phyloP scores from a whole-genome alignment of 1,140 invertebrate species.

The Cylas formicarius region DNA sequence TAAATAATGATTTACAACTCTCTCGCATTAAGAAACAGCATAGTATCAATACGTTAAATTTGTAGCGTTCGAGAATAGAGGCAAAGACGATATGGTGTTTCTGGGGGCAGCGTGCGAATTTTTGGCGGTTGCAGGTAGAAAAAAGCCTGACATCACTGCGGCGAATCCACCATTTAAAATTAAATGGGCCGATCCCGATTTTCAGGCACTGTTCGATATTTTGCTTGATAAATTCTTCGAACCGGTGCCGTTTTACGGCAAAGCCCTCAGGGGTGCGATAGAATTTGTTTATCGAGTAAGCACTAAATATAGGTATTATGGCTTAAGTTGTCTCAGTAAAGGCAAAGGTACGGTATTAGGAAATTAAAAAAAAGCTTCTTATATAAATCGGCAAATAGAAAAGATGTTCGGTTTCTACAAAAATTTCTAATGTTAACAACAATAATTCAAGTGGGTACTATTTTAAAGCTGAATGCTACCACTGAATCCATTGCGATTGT shows the following conservation, averaged over 20 bases:
- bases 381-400: too few relatives aligned
- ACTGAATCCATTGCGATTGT: too few relatives aligned
- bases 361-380: too few relatives aligned
- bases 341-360: too few relatives aligned
- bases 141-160: conserved; percentile 29
- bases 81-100: conserved; percentile 25
- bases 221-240: conserved; percentile 26
- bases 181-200: conserved; percentile 26
- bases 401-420: too few relatives aligned
- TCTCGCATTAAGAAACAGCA: too few relatives aligned
- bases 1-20: too few relatives aligned
- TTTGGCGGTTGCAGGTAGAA: conserved; percentile 23
- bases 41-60: too few relatives aligned
- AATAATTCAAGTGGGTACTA: too few relatives aligned
- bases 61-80: conserved; percentile 21
- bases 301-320: not conserved
- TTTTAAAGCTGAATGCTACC: too few relatives aligned
- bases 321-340: not conserved
- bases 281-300: conserved; percentile 33
- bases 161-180: conserved; percentile 28
- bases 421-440: conserved; percentile 5
- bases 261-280: conserved; percentile 22
- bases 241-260: conserved; percentile 24
- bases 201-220: conserved; percentile 25
- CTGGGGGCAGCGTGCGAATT: conserved; percentile 28